phyloP scores from a whole-genome alignment of 2,113 vertebrate species.

The Vombatus ursinus region DNA sequence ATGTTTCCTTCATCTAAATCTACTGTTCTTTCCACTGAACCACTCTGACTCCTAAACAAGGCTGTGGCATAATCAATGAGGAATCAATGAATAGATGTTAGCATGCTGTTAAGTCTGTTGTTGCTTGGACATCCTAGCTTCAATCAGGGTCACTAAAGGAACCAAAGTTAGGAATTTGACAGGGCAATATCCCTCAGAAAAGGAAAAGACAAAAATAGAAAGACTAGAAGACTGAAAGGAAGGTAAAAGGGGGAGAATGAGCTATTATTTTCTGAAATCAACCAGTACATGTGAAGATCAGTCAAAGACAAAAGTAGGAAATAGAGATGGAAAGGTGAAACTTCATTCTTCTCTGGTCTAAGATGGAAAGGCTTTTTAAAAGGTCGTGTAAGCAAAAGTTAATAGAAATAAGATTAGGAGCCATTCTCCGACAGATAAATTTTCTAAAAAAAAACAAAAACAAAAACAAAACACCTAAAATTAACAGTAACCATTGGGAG shows the following conservation, averaged over 20 bases:
- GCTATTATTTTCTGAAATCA: neutral
- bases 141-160: neutral
- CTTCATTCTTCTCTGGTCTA: neutral
- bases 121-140: neutral
- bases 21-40: neutral
- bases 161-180: neutral
- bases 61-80: neutral
- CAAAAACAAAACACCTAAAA: slow-evolving; percentile 15
- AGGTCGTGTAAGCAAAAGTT: neutral
- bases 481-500: neutral
- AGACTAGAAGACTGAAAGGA: neutral
- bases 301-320: neutral
- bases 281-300: neutral
- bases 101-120: neutral
- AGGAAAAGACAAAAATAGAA: neutral
- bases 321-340: neutral
- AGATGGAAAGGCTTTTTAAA: neutral
- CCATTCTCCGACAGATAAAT: neutral
- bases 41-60: neutral
- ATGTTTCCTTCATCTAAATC: neutral
- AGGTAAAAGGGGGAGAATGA: neutral
- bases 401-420: neutral
- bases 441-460: slow-evolving; percentile 30
- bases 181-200: neutral
- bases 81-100: neutral